phyloP scores from a whole-genome alignment of 2,888 invertebrate species.

The Eupithecia vulgata region DNA sequence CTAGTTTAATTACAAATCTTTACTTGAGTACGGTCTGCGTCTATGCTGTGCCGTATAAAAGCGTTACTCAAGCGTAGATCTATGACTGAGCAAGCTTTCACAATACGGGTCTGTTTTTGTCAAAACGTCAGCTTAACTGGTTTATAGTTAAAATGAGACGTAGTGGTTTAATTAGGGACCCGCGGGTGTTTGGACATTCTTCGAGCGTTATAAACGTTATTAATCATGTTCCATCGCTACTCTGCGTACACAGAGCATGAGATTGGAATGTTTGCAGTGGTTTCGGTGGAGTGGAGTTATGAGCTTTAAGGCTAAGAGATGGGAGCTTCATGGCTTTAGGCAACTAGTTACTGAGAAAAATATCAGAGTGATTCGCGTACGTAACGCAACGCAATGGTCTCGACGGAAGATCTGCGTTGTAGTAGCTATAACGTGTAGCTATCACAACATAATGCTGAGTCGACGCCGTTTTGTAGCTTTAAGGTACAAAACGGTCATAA shows the following conservation, averaged over 20 bases:
- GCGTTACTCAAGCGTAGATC: too few relatives aligned
- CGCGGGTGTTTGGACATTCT: constrained; percentile 29
- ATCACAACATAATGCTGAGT: too few relatives aligned
- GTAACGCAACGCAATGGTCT: too few relatives aligned
- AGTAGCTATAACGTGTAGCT: too few relatives aligned
- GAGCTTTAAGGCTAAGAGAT: background rate
- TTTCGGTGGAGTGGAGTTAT: background rate
- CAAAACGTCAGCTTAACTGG: background rate
- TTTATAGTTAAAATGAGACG: background rate
- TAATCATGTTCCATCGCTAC: background rate
- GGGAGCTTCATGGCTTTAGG: background rate
- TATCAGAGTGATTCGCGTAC: too few relatives aligned
- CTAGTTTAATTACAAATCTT: too few relatives aligned
- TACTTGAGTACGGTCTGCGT: too few relatives aligned
- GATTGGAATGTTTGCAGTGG: background rate
- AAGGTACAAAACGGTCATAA: too few relatives aligned
- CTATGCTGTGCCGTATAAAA: too few relatives aligned
- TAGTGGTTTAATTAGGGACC: constrained; percentile 25
- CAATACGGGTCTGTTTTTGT: background rate
- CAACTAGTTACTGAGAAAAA: background rate
- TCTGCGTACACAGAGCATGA: background rate
- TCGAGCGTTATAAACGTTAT: constrained; percentile 21
- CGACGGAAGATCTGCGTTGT: too few relatives aligned
- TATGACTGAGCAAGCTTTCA: too few relatives aligned
- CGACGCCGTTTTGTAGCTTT: too few relatives aligned